Base-by-base conservation (phyloP, 2,797 vertebrate genomes). In the Cirrhinus mrigala region DNA sequence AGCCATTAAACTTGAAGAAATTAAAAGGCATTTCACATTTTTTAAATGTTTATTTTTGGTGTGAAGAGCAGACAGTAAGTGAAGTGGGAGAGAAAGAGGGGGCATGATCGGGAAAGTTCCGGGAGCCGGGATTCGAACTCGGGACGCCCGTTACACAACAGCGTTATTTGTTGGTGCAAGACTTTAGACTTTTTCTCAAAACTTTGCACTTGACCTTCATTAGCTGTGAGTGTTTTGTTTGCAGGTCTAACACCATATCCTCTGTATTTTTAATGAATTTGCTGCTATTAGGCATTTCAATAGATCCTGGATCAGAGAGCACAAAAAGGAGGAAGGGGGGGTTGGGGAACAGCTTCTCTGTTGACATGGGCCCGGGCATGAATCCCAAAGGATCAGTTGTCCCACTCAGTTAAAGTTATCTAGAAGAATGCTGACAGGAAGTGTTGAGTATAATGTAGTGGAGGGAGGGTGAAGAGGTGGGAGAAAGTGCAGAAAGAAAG, bases 191-290 rank as follows among this genome's bases (percentile, higher is more conserved):
- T 37, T 37, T 37, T 37, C 48, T 77, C 20, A 54, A 83, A 83
- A 52, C 58, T n/a, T 75, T 62, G 8, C 29, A 83, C 29, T 66
- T 83, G 48, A 76, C 60, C 60, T 84, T 70, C 11, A 24, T 40
- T 68, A 68, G 50, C 74, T 33, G n/a, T 46, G 16, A 83, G 73
- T 27, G 74, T 84, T 77, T 54, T n/a, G 33, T 69, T 84, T 69
- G 46, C 74, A 22, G 24, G 37, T 77, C 16, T 52, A 68, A 83
- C 77, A 84, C 15, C 60, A 56, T 22, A 77, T 56, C 62, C 33
- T 66, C 20, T 70, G 64, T 78, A 84, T 84, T 70, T 70, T 70
- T 78, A 3, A 79, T 70, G 50, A 48, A 69, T 58, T 78, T 27
- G 48, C 50, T 20, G 6, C 48, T 37, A 29, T 46, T 73, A 44